Evolutionary conservation across 2,888 invertebrate genomes (phyloP), one percentile per base, ranked within the genome.

Genomic region (Lasioglossum marginatum): DNA sequence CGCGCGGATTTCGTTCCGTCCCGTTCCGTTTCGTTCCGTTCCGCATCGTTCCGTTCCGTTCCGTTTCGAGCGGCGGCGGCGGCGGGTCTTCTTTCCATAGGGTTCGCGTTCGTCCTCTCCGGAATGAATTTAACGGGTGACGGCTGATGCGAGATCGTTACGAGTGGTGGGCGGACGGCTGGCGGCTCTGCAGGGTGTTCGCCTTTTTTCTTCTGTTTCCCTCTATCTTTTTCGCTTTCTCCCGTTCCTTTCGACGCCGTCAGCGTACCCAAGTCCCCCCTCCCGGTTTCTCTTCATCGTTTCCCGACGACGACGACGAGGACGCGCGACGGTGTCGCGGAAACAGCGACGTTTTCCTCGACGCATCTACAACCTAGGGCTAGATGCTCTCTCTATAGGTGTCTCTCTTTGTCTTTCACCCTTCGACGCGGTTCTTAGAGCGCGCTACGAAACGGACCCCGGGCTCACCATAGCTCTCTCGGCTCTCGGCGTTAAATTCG

Each of bases 81-180:
- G 86, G 76, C 72, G 81, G 86, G 79, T 90, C 91, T 93, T 92
- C 92, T 93, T 93, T 92, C 92, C 91, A 88, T 92, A 92, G 91
- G 92, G 92, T 91, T 92, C 91, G 92, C 52, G 52, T 91, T 92
- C 91, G 90, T 92, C 91, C 92, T 92, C 92, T 92, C 79, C 85
- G 91, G 90, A 73, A 92, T 92, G 89, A 93, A 92, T 93, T 93
- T 92, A 92, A 93, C 92, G 93, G 92, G 87, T 93, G 92, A 92
- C 92, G 91, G 92, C 90, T 91, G 91, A 92, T 92, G 92, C 90
- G 89, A 92, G 93, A 93, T 93, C 92, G 92, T 93, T 92, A 92
- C 90, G 91, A 93, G 92, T 93, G 91, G 88, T 89, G 85, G 84
- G 77, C 86, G 87, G 83, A 83, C 85, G 87, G 81, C 87, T 89